phyloP scores from a whole-genome alignment of 1,140 invertebrate species.

The Drosophila suzukii region DNA sequence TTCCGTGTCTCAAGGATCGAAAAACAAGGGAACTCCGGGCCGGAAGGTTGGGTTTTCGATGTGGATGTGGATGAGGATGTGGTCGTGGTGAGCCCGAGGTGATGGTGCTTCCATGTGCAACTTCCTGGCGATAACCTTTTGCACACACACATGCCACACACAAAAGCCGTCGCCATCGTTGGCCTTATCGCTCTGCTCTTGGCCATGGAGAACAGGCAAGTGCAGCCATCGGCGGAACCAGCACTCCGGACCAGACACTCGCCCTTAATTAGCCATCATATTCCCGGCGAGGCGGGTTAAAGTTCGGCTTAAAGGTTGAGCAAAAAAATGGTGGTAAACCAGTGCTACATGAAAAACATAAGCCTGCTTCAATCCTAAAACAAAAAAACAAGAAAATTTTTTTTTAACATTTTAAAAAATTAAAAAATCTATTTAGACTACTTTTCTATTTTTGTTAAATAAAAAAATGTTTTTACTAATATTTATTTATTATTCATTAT shows the following conservation, averaged over 20 bases:
- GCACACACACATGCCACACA: slow-evolving; percentile 23
- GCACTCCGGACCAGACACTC: slow-evolving; percentile 18
- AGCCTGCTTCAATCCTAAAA: background rate
- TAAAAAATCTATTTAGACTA: too few species aligned
- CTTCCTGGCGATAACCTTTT: slow-evolving; percentile 76
- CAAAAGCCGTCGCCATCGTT: slow-evolving; percentile 45
- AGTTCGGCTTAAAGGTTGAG: slow-evolving; percentile 8
- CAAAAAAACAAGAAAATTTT: background rate
- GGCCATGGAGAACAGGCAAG: slow-evolving; percentile 31
- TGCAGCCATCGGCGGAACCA: slow-evolving; percentile 32
- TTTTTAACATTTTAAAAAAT: too few species aligned
- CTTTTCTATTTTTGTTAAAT: too few species aligned
- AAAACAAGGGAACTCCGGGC: slow-evolving; percentile 42
- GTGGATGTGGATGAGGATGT: slow-evolving; percentile 25
- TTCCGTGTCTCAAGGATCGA: slow-evolving; percentile 74
- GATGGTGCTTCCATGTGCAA: slow-evolving; percentile 65
- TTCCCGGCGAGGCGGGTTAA: slow-evolving; percentile 1
- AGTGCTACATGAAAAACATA: background rate
- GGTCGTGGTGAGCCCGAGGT: slow-evolving; percentile 24
- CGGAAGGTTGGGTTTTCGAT: slow-evolving; percentile 30
- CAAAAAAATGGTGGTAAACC: background rate
- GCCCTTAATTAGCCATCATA: slow-evolving; percentile 55
- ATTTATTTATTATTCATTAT: too few species aligned
- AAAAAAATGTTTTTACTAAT: too few species aligned
- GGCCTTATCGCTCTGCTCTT: slow-evolving; percentile 68